Evolutionary conservation across 2,888 invertebrate genomes (phyloP).

Genomic region (Halocaridina rubra): DNA sequence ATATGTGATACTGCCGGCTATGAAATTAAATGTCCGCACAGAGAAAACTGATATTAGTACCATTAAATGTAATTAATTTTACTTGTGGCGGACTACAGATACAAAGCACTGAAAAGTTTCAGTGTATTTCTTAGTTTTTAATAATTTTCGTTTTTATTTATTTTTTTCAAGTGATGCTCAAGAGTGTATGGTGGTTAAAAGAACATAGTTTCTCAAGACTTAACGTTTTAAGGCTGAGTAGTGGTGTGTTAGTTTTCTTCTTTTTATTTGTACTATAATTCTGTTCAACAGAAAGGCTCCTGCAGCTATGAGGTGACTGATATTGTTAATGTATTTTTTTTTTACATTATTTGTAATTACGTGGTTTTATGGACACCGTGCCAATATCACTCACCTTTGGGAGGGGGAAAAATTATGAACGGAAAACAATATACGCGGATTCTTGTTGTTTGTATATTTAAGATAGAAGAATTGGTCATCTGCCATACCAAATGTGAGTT

Average conservation of each 20-base stretch:
- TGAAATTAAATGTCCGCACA: no score
- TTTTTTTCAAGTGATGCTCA: slow-evolving; percentile 35
- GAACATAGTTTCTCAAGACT: background rate
- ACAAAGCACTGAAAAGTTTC: no score
- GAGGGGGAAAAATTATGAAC: slow-evolving; percentile 23
- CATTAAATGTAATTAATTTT: no score
- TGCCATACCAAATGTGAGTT: background rate
- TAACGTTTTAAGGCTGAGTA: background rate
- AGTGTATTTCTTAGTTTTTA: no score
- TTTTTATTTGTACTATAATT: slow-evolving; percentile 36
- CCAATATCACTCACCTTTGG: slow-evolving; percentile 46
- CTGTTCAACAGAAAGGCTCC: slow-evolving; percentile 36
- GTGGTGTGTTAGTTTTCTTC: slow-evolving; percentile 20
- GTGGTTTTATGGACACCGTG: slow-evolving; percentile 54
- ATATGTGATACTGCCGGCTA: no score
- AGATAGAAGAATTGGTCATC: background rate
- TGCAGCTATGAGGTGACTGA: slow-evolving; percentile 41
- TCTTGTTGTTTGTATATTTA: no score
- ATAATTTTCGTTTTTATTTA: no score
- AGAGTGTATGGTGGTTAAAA: slow-evolving; percentile 28
- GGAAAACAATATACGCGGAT: no score
- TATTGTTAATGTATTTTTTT: slow-evolving; percentile 53
- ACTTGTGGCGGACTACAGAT: no score
- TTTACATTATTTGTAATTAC: slow-evolving; percentile 55
- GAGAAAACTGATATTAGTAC: no score